Base-by-base conservation (phyloP, 2,888 invertebrate species). In the Dinocampus coccinellae region DNA sequence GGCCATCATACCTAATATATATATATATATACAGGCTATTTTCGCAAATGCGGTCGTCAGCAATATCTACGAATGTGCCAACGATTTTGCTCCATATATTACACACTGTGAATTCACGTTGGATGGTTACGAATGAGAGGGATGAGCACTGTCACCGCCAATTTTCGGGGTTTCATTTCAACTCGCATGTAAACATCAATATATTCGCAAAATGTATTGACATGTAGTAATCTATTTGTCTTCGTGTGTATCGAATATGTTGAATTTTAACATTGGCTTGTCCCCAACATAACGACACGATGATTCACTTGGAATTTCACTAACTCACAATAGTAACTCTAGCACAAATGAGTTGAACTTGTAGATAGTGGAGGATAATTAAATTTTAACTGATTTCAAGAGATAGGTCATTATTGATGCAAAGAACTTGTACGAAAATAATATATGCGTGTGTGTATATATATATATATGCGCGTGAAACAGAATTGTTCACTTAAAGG, bases 241-340 rank as follows among this genome's bases (percentile, higher is more conserved):
- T 4, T 4, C 13, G n/a, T 57, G 9, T 26, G n/a, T 11, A 9
- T n/a, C n/a, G 6, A 34, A 16, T 42, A 24, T 20, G 20, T 24
- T 53, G 11, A n/a, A 57, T n/a, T 13, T 70, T 57, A 57, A 9
- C 16, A 26, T 29, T 57, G 57, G 57, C 20, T 33, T 7, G n/a
- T 42, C 63, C 20, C 53, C 55, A 24, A 63, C 16, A 63, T 47
- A 26, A 24, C 16, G 29, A 29, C 47, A 63, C 47, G n/a, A 26
- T n/a, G 26, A 63, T 63, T 63, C 63, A 63, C 63, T 63, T 63
- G 47, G 42, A 3, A n/a, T 63, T 63, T 47, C 26, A 47, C 26
- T 16, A 29, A 58, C 33, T 33, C 20, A 2, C 7, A 42, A 24
- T 29, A 6, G 22, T 63, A 20, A 22, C 61, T 39, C 16, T n/a